Evolutionary conservation across 35 echinoderm and acorn worm genomes (phyloP), one percentile per base, ranked within the genome.

Genomic region (Holothuria glaberrima): DNA sequence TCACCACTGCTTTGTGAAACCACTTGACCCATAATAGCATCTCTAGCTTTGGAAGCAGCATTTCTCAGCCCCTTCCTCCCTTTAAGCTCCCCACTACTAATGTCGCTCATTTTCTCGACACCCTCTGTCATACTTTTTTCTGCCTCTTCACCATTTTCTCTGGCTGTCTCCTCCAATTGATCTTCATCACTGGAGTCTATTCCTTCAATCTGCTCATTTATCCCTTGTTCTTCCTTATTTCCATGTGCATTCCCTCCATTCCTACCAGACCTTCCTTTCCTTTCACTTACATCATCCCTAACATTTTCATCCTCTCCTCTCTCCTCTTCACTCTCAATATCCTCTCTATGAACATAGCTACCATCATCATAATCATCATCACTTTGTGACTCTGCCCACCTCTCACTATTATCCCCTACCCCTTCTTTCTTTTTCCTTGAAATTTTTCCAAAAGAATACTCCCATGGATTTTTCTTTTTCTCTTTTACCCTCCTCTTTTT

Each of bases 391-490:
- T 22, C 80, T 2, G 18, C 35, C 52, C 41, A 21, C 80, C 21
- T 28, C 9, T 52, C 24, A 14, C 27, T 36, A 13, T 84, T 21
- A 19, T 7, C 25, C 9, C 59, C 59, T 17, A n/a, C 46, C 29
- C 9, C 56, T 14, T 84, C 30, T 20, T 63, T 62, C 32, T 26
- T 64, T 25, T 84, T 84, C 57, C 56, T 60, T 7, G 54, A 59
- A 61, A 84, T 84, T 19, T 84, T 84, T 12, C 80, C 80, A 61
- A 84, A 84, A 17, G 80, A 84, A 38, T 84, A 84, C 57, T 84
- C 80, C 80, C 80, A 84, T 13, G 80, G 76, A n/a, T 89, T 88
- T 24, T 89, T 93, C 80, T 89, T 95, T 41, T 88, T 83, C n/a
- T 58, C 67, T 58, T 80, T 89, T 0, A 66, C 52, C 54, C 27